Percentiles rank a stretch among this genome's conserved stretches.
These are phyloP conservation scores for Rana temporaria DNA, from an alignment of 2,113 vertebrate genomes.

Conservation along the genomic window DNA sequence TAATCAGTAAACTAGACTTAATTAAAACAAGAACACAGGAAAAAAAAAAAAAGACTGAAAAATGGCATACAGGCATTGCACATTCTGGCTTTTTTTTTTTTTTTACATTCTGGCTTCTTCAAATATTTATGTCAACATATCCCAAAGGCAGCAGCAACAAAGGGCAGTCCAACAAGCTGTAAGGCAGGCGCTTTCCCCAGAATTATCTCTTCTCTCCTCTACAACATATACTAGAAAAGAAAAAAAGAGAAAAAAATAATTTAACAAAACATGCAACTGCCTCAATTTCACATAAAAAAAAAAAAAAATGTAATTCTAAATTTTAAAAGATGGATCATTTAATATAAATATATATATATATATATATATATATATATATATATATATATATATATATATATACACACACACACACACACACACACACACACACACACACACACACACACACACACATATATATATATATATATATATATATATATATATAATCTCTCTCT, in stretches of 20 bases:
- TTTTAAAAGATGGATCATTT: too few relatives aligned
- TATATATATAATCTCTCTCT: too few relatives aligned
- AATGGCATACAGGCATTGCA: constrained; percentile 36
- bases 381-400: too few relatives aligned
- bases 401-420: too few relatives aligned
- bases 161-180: constrained; percentile 94
- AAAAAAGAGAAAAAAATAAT: not conserved
- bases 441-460: too few relatives aligned
- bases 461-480: too few relatives aligned
- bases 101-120: not conserved
- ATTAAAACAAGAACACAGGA: not conserved
- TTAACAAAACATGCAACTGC: too few relatives aligned
- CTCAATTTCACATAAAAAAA: too few relatives aligned
- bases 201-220: constrained; percentile 86
- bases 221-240: constrained; percentile 86
- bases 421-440: too few relatives aligned
- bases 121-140: constrained; percentile 88
- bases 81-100: constrained; percentile 22
- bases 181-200: constrained; percentile 84
- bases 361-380: too few relatives aligned
- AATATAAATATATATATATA: too few relatives aligned
- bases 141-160: constrained; percentile 97
- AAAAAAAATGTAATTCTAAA: too few relatives aligned
- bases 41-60: not conserved
- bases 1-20: not conserved